Base-by-base conservation (phyloP, 2,797 vertebrate species). In the Spatula versicolor region DNA sequence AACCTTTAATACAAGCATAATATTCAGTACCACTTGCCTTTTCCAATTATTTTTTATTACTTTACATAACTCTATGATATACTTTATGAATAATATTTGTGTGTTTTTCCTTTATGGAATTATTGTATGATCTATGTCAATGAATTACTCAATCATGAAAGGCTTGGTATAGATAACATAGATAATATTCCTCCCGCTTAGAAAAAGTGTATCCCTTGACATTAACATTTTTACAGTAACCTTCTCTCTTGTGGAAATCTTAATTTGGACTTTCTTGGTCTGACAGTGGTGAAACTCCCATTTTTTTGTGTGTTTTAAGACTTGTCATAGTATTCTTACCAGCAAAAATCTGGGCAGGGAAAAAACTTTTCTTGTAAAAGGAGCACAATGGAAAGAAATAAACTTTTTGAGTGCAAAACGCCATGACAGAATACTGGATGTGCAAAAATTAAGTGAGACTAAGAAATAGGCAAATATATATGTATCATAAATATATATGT, bases 371-470 rank as follows among this genome's bases (percentile, higher is more conserved):
- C 37, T 90, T 94, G 25, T 88, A 78, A 92, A 97, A 95, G 52
- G 83, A 71, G 14, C 39, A 50, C 0, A 6, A 83, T 22, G 41
- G 68, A 83, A 94, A 92, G 58, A 93, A 95, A 71, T 56, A 43
- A 28, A 33, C 28, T 93, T 95, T 89, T 5, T 84, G 92, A 96
- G 28, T 78, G 19, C 21, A 92, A 93, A 96, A 85, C 77, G 4
- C 67, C 71, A 50, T 7, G 46, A 43, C 48, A 85, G 66, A 90
- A 77, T 79, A 67, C 62, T 72, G n/a, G 62, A 84, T 83, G 39
- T 37, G 60, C 80, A 92, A 95, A 96, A 96, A 83, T 46, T 68
- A 76, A 91, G 90, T 74, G 71, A 77, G n/a, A 14, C 7, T 83
- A 88, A 91, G 77, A 94, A 96, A 79, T 71, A 94, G 74, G 33